Conservation (phyloP, 2,113 vertebrate species). For the Macquaria australasica region DNA sequence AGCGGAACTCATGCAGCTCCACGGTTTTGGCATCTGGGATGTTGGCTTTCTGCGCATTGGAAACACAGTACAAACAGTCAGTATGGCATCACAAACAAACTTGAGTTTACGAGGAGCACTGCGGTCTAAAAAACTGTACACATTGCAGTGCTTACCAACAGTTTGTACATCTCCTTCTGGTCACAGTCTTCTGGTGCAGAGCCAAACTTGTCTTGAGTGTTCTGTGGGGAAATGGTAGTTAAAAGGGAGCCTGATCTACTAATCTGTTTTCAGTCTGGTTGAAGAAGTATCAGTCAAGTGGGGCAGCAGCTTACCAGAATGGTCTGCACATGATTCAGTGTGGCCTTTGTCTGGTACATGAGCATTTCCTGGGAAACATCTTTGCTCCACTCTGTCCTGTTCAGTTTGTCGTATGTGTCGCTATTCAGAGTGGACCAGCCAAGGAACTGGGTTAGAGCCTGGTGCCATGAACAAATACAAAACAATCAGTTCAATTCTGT, state of each 20-base stretch:
- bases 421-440: conserved; percentile 95
- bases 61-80: conserved; percentile 17
- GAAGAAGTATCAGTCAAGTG: not conserved
- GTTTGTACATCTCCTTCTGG: conserved; percentile 89
- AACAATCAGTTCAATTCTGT: not conserved
- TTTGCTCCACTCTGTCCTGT: conserved; percentile 91
- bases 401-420: conserved; percentile 94
- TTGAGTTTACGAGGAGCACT: not conserved
- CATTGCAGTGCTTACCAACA: conserved; percentile 85
- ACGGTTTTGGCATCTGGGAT: conserved; percentile 87
- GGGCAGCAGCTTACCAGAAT: conserved; percentile 87
- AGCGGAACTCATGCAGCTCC: conserved; percentile 88
- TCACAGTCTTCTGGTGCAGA: conserved; percentile 89
- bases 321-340: conserved; percentile 85
- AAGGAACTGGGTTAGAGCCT: conserved; percentile 95
- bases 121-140: no score
- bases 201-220: conserved; percentile 91
- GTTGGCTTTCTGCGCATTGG: conserved; percentile 85
- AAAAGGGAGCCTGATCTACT: not conserved
- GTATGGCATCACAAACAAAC: not conserved
- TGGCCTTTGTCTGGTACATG: conserved; percentile 91
- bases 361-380: conserved; percentile 94
- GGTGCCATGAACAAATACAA: not conserved
- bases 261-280: not conserved
- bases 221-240: conserved; percentile 75